Base-by-base conservation (phyloP, 2,113 vertebrate species). In the Myanophis thanlyinensis region DNA sequence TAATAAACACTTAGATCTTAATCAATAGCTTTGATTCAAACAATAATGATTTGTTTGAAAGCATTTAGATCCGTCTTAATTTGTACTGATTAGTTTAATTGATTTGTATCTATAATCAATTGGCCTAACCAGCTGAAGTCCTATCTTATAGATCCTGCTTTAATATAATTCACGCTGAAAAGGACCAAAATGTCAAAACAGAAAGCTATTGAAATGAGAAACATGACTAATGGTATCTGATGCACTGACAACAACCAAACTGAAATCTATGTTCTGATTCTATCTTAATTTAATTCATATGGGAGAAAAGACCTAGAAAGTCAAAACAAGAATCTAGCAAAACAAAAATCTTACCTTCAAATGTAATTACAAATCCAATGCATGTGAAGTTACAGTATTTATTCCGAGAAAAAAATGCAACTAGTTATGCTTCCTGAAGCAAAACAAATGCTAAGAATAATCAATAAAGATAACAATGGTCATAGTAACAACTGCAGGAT, bases 51-150 rank as follows among this genome's bases (percentile, higher is more conserved):
- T 88, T 73, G 20, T 87, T 73, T 92, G 23, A 80, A 52, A 40
- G 52, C 52, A 80, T 13, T 80, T 46, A 27, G 59, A 80, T 67
- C 15, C 12, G 23, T 88, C 56, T 88, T 80, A 88, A 88, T 92
- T 88, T 88, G 22, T 52, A 88, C 59, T 80, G 56, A 80, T 88
- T 52, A 88, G 15, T 85, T 88, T 92, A 92, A 92, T 30, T 52
- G 54, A 67, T 88, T 51, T 80, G 35, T n/a, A 67, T 46, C 22
- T 30, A 11, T 30, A 40, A 73, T 88, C 86, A 53, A 46, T 48
- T 51, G 35, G 48, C 86, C 25, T 92, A 88, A 88, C 30, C 35
- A 92, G 59, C 59, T 88, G 59, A 92, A 92, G 48, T 52, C 13
- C 51, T 40, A 62, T 7, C 56, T 48, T 91, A 87, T 87, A 54